These are phyloP conservation scores for Hippolais icterina DNA, from an alignment of 2,113 vertebrate species.

Conservation along the genomic window DNA sequence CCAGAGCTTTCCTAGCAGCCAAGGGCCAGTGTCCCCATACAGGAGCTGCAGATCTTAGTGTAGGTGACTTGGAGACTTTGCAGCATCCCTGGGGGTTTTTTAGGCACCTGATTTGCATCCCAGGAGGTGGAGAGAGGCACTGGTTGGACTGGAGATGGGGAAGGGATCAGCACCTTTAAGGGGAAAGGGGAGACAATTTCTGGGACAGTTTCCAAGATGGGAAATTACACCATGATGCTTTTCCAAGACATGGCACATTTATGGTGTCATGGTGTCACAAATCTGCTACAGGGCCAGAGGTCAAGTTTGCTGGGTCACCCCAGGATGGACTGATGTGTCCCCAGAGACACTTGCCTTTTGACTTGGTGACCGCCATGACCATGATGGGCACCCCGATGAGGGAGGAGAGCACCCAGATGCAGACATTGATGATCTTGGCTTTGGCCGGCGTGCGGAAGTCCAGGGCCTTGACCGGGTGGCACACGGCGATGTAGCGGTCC, in stretches of 20 bases:
- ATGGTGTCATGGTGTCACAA: neutral
- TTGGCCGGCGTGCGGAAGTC: constrained; percentile 93
- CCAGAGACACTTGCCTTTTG: constrained; percentile 77
- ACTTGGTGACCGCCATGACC: constrained; percentile 88
- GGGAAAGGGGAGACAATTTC: neutral
- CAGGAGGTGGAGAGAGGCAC: neutral
- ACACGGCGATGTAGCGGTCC: constrained; percentile 94
- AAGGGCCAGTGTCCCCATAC: neutral
- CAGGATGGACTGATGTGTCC: neutral
- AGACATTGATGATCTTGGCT: constrained; percentile 94
- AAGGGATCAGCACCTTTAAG: neutral
- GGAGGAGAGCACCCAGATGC: constrained; percentile 94
- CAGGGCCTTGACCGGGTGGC: constrained; percentile 90
- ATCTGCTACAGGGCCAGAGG: neutral
- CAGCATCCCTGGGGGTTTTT: neutral
- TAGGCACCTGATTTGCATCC: neutral
- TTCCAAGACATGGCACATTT: neutral
- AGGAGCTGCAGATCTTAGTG: neutral
- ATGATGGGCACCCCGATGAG: constrained; percentile 91
- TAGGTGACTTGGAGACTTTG: neutral
- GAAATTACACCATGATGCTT: neutral
- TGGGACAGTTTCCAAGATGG: neutral
- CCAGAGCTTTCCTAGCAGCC: neutral
- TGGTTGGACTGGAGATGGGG: neutral
- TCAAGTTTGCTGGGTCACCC: neutral